Conservation (phyloP, 2,888 invertebrate species). For the Synanthedon vespiformis region DNA sequence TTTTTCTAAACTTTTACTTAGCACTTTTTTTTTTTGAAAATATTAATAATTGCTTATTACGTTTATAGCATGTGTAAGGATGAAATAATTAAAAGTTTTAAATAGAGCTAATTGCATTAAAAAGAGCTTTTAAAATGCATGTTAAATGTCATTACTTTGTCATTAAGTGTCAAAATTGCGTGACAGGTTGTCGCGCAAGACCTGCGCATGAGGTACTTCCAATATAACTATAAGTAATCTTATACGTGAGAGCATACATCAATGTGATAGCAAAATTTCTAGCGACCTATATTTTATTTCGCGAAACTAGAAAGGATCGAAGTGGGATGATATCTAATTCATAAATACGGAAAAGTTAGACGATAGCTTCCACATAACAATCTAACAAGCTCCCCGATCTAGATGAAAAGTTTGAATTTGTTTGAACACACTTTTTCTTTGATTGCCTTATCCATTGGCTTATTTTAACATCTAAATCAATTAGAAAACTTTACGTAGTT, state of each 20-base stretch:
- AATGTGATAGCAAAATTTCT: slow-evolving; percentile 34
- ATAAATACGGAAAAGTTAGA: not conserved
- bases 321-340: not conserved
- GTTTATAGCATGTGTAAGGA: not conserved
- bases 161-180: slow-evolving; percentile 25
- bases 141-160: not conserved
- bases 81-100: not conserved
- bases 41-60: not conserved
- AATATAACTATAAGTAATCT: slow-evolving; percentile 17
- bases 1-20: not conserved
- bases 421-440: too few relatives aligned
- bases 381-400: not conserved
- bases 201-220: slow-evolving; percentile 50
- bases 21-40: not conserved
- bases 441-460: too few relatives aligned
- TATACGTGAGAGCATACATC: slow-evolving; percentile 14
- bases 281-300: slow-evolving; percentile 47
- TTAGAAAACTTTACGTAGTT: too few relatives aligned
- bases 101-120: too few relatives aligned
- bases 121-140: too few relatives aligned
- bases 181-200: slow-evolving; percentile 41
- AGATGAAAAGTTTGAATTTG: not conserved
- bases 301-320: not conserved
- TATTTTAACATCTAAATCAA: too few relatives aligned
- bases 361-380: not conserved